Conservation (phyloP, 2,113 vertebrate species). For the Microtus oregoni region DNA sequence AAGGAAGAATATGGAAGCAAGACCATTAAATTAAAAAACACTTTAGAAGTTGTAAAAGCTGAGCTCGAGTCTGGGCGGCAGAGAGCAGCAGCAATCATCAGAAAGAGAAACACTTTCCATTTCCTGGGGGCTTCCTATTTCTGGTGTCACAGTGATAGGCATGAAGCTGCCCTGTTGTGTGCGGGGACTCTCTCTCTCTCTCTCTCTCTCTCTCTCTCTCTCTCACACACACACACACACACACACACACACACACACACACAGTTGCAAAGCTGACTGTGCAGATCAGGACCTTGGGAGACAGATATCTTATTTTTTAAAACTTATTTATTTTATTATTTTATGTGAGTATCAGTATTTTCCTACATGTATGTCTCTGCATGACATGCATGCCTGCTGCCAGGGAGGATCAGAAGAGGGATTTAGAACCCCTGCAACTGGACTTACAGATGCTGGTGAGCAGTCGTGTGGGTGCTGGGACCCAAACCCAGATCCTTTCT, state of each 20-base stretch:
- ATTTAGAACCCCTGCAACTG: background rate
- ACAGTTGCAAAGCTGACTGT: background rate
- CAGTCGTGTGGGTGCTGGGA: background rate
- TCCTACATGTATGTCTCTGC: background rate
- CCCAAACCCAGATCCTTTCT: background rate
- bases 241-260: accelerated
- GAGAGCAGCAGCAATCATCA: too few species aligned
- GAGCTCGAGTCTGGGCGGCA: too few species aligned
- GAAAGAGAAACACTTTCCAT: too few species aligned
- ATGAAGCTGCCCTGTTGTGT: too few species aligned
- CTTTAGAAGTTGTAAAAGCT: too few species aligned
- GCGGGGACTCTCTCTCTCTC: too few species aligned
- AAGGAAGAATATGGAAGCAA: too few species aligned
- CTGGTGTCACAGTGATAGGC: too few species aligned
- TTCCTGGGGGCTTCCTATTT: too few species aligned
- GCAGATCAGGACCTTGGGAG: background rate
- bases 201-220: too few species aligned
- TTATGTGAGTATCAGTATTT: background rate
- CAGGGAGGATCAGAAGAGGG: background rate
- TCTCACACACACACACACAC: accelerated
- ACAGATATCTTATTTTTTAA: background rate
- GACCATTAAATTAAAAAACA: too few species aligned
- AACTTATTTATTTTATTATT: background rate
- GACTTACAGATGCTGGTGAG: background rate
- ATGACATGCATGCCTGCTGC: background rate